A percentile compares a stretch with the other conserved stretches of the same genome.
phyloP scores from a whole-genome alignment of 2,888 invertebrate genomes.

The Drosophila paramelanica region DNA sequence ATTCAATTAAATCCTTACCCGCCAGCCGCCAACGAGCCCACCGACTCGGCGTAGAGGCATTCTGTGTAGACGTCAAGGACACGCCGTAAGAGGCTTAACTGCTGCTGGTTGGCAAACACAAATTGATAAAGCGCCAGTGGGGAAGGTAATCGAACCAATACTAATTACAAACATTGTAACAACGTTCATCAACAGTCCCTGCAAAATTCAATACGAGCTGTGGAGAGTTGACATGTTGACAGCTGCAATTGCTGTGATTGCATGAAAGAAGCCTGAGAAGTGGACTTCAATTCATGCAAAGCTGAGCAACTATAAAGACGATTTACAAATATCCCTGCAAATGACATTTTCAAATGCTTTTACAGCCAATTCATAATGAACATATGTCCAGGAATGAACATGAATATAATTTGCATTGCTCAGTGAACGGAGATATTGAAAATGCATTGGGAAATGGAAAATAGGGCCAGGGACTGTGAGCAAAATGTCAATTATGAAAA shows the following conservation, averaged over 20 bases:
- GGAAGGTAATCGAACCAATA: constrained; percentile 58
- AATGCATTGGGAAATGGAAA: constrained; percentile 22
- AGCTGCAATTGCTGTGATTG: constrained; percentile 4
- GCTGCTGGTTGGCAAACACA: constrained; percentile 47
- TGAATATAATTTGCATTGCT: not conserved
- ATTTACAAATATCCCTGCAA: constrained; percentile 3
- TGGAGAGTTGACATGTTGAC: constrained; percentile 16
- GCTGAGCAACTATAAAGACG: not conserved
- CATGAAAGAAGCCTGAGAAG: not conserved
- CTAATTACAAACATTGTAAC: constrained; percentile 52
- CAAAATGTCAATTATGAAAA: not conserved
- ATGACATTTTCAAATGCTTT: constrained; percentile 4
- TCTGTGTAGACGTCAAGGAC: constrained; percentile 30
- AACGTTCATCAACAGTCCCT: constrained; percentile 17
- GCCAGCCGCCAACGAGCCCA: constrained; percentile 16
- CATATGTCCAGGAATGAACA: too few relatives aligned
- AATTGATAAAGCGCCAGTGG: constrained; percentile 43
- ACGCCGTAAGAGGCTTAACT: constrained; percentile 57
- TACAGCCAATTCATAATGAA: not conserved
- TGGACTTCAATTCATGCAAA: not conserved
- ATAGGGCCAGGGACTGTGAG: not conserved
- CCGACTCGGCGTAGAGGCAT: constrained; percentile 1
- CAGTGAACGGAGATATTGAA: constrained; percentile 5
- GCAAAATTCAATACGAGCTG: constrained; percentile 29
- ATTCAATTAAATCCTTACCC: constrained; percentile 72